These are phyloP conservation scores for Hyposmocoma kahamanoa DNA, from an alignment of 1,140 invertebrate genomes.

Conservation along the genomic window DNA sequence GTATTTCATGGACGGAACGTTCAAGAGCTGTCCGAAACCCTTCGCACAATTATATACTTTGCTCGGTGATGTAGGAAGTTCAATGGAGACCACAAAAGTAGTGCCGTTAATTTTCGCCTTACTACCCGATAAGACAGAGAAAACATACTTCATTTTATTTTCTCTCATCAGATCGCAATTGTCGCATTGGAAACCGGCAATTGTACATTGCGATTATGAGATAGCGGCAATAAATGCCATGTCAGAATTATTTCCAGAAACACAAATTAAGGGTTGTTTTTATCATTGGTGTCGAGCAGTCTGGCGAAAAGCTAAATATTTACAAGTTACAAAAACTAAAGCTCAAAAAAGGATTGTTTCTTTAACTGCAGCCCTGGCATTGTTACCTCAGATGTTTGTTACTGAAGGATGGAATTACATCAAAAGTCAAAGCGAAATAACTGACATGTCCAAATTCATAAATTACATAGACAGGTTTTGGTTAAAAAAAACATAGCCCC, in stretches of 20 bases:
- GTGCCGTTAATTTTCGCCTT: not conserved
- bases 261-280: not conserved
- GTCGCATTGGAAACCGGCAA: not conserved
- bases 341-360: not conserved
- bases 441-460: not conserved
- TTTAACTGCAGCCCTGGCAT: not conserved
- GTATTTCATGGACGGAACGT: too few species aligned
- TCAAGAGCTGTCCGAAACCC: not conserved
- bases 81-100: not conserved
- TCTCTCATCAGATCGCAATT: not conserved
- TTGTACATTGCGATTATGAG: not conserved
- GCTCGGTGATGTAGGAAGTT: not conserved
- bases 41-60: not conserved
- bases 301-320: not conserved
- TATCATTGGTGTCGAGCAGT: not conserved
- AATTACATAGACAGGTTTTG: not conserved
- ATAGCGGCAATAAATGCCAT: not conserved
- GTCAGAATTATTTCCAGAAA: not conserved
- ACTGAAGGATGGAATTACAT: not conserved
- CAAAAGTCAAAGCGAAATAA: not conserved
- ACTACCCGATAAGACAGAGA: not conserved
- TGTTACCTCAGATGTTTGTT: not conserved
- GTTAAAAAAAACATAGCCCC: not conserved
- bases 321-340: not conserved
- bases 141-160: not conserved